A percentile compares a stretch with the other conserved stretches of the same genome.
phyloP scores from a whole-genome alignment of 2,888 invertebrate species.

The Drosophila maculinotata region DNA sequence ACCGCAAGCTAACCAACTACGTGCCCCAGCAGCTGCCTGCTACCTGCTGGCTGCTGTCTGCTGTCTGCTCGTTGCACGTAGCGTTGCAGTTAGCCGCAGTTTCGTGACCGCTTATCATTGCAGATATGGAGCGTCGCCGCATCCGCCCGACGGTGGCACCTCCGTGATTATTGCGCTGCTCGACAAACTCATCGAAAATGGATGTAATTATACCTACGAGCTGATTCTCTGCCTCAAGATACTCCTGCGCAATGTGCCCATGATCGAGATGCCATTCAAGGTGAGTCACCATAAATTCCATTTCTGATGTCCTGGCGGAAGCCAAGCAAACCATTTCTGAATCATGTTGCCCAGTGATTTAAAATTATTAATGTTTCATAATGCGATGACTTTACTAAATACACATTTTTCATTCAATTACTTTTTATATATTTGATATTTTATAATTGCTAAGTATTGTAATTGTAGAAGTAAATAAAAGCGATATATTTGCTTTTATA shows the following conservation, averaged over 20 bases:
- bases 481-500: background rate
- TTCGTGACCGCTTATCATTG: constrained; percentile 57
- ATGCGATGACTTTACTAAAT: no score
- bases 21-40: constrained; percentile 43
- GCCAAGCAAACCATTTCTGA: no score
- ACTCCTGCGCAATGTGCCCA: constrained; percentile 88
- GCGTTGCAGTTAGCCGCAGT: constrained; percentile 54
- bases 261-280: constrained; percentile 86
- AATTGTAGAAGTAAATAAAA: no score
- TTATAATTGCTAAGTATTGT: background rate
- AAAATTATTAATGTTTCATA: no score
- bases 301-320: no score
- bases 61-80: constrained; percentile 50
- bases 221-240: constrained; percentile 89
- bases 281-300: constrained; percentile 61
- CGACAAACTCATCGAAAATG: constrained; percentile 88
- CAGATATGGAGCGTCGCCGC: constrained; percentile 89
- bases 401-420: background rate
- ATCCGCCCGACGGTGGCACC: constrained; percentile 87
- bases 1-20: constrained; percentile 74
- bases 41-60: constrained; percentile 10
- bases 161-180: constrained; percentile 88
- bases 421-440: background rate
- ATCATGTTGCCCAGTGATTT: no score
- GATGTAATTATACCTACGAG: constrained; percentile 89